These are phyloP conservation scores for Acronicta psi DNA, from an alignment of 2,888 invertebrate genomes.

Conservation along the genomic window DNA sequence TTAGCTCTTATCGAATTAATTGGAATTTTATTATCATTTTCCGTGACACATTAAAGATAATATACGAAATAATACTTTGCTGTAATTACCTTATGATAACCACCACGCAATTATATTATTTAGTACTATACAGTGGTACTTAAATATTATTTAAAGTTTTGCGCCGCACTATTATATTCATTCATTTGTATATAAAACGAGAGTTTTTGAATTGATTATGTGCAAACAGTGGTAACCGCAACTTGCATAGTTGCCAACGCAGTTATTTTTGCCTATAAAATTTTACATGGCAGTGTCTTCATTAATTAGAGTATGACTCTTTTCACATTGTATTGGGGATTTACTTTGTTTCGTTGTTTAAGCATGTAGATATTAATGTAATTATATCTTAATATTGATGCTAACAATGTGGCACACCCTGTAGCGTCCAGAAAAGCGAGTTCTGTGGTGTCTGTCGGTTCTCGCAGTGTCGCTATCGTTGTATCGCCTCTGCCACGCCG, in stretches of 20 bases:
- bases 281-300: constrained; percentile 49
- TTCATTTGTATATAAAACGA: constrained; percentile 45
- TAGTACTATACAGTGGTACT: constrained; percentile 35
- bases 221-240: constrained; percentile 43
- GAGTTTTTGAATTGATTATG: constrained; percentile 46
- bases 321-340: constrained; percentile 23
- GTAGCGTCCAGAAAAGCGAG: constrained; percentile 76
- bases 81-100: constrained; percentile 54
- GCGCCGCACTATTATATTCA: constrained; percentile 38
- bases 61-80: constrained; percentile 33
- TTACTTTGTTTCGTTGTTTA: constrained; percentile 23
- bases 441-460: constrained; percentile 85
- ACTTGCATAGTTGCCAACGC: constrained; percentile 51
- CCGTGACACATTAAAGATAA: constrained; percentile 44
- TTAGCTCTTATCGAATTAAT: constrained; percentile 60
- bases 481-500: constrained; percentile 87
- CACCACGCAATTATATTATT: constrained; percentile 39
- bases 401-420: constrained; percentile 68
- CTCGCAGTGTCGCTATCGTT: constrained; percentile 87
- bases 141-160: constrained; percentile 41
- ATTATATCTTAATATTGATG: constrained; percentile 35
- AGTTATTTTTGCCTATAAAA: constrained; percentile 47
- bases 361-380: constrained; percentile 25
- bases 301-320: constrained; percentile 40
- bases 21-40: constrained; percentile 60